Evolutionary conservation across 2,888 invertebrate species (phyloP).

Genomic region (Nowickia ferox): DNA sequence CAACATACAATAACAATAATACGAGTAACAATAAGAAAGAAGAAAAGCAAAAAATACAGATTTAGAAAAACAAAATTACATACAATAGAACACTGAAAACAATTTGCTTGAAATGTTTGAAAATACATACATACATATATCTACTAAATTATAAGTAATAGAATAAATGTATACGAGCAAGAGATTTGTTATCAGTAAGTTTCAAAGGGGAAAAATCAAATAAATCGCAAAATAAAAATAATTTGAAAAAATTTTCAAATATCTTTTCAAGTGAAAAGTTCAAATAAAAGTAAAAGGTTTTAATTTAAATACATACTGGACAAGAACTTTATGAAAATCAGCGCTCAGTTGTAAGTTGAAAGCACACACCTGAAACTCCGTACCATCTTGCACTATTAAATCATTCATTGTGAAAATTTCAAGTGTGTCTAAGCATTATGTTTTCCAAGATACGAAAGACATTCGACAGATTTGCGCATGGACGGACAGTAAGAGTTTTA

Average conservation of each 20-base stretch:
- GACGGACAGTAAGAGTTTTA: no score
- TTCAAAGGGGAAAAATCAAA: not conserved
- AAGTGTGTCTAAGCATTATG: no score
- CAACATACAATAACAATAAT: slow-evolving; percentile 21
- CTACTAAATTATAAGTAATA: not conserved
- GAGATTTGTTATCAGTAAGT: slow-evolving; percentile 6
- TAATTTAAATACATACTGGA: no score
- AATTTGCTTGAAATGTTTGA: not conserved
- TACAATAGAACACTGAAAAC: slow-evolving; percentile 46
- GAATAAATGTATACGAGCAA: not conserved
- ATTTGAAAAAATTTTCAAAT: not conserved
- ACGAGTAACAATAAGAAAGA: slow-evolving; percentile 23
- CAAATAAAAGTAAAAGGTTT: no score
- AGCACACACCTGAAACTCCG: no score
- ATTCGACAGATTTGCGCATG: no score
- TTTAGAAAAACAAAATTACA: slow-evolving; percentile 17
- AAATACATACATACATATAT: not conserved
- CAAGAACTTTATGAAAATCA: no score
- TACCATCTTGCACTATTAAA: no score
- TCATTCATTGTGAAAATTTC: no score
- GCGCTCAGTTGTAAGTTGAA: no score
- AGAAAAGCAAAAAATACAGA: not conserved
- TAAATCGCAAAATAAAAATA: not conserved
- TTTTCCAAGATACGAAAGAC: no score
- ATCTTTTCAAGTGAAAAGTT: not conserved